Evolutionary conservation across 2,113 vertebrate genomes (phyloP), one percentile per base, ranked within the genome.

Genomic region (Thunnus maccoyii): DNA sequence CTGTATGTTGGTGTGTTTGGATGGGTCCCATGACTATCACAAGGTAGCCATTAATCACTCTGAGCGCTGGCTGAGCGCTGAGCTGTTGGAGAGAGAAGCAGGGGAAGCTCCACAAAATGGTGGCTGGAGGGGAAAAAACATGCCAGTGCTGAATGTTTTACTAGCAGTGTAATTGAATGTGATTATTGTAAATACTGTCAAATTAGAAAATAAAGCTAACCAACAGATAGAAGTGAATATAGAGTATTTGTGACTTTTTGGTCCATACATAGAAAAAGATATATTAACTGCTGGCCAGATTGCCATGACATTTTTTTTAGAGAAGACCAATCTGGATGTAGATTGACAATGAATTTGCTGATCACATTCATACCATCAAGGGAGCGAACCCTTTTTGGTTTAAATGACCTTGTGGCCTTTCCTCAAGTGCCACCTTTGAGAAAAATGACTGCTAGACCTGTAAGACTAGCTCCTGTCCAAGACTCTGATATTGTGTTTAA

Each of bases 21-120:
- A 14, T 6, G 32, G 50, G 74, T 91, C 90, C 91, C 83, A 82
- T 91, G 86, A 81, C 60, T 58, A 47, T 89, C 92, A 91, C 85
- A 85, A 86, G 85, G 88, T 72, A 14, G 72, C 72, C 41, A 80
- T 91, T 88, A 90, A 90, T 93, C 85, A 90, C 50, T 47, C 17
- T 62, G 75, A 72, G 44, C 1, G 8, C 67, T 78, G 65, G n/a
- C 62, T 58, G 76, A 30, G 11, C 5, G 15, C 50, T 56, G 16
- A 68, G 41, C 15, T 55, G 47, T 9, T 52, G 15, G 54, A 20
- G 48, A 62, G 66, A 36, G 48, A 66, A 48, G 60, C 51, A 58
- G 50, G 10, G 44, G 60, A 71, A 74, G 25, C 18, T 55, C 20
- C 13, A 47, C 22, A 55, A 65, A 60, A 77, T 68, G 54, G 72